Conservation (phyloP, 2,113 vertebrate genomes). For the Myotis davidii region DNA sequence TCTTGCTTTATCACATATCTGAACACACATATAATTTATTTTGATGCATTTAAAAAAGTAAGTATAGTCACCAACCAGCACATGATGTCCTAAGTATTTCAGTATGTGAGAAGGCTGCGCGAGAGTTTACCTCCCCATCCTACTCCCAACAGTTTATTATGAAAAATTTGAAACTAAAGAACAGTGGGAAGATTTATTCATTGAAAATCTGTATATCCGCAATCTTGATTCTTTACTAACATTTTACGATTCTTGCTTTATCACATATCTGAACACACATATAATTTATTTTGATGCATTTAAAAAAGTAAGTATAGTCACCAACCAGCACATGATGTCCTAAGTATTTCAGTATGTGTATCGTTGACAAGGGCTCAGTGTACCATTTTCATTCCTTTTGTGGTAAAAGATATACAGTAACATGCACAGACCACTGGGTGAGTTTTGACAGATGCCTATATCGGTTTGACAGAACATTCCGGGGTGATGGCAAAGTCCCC, state of each 20-base stretch:
- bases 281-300: background rate
- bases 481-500: too few species aligned
- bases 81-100: background rate
- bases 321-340: background rate
- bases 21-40: background rate
- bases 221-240: background rate
- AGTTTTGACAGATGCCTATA: too few species aligned
- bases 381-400: background rate
- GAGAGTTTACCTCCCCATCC: too few species aligned
- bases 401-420: background rate
- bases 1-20: background rate
- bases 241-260: background rate
- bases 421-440: background rate
- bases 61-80: background rate
- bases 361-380: background rate
- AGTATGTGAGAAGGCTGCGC: background rate
- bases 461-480: too few species aligned
- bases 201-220: too few species aligned
- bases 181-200: too few species aligned
- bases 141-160: too few species aligned
- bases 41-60: background rate
- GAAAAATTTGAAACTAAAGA: too few species aligned
- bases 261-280: background rate
- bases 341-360: background rate
- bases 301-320: background rate